Conservation (phyloP, 2,888 invertebrate species). For the Drosophila gaucha region DNA sequence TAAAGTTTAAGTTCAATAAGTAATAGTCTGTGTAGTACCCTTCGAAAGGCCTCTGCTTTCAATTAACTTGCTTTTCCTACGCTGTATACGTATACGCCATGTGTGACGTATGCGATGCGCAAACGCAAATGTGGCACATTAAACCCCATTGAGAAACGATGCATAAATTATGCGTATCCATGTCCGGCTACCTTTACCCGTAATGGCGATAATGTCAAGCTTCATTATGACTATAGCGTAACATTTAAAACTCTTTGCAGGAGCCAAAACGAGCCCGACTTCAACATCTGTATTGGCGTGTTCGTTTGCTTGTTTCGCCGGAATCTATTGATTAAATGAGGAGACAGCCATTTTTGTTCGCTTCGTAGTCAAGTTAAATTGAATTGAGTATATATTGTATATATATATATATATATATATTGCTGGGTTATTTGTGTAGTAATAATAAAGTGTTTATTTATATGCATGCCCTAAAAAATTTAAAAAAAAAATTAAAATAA, state of each 20-base stretch:
- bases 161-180: constrained; percentile 28
- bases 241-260: constrained; percentile 4
- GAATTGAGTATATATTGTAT: too few species aligned
- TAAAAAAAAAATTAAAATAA: too few species aligned
- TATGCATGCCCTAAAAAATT: too few species aligned
- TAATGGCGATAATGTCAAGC: constrained; percentile 17
- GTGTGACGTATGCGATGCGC: constrained; percentile 7
- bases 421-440: too few species aligned
- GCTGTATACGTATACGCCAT: constrained; percentile 17
- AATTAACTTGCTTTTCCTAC: constrained; percentile 12
- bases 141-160: constrained; percentile 7
- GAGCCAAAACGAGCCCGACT: background rate
- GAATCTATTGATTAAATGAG: background rate
- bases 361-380: background rate
- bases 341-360: background rate
- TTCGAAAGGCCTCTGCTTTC: constrained; percentile 2
- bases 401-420: too few species aligned
- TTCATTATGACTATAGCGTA: constrained; percentile 14
- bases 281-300: background rate
- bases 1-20: constrained; percentile 19
- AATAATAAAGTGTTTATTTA: too few species aligned
- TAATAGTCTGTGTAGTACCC: constrained; percentile 1
- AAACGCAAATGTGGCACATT: background rate
- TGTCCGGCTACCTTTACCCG: constrained; percentile 10
- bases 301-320: background rate